Evolutionary conservation across 1,140 invertebrate genomes (phyloP).

Genomic region (Bombyx mandarina): DNA sequence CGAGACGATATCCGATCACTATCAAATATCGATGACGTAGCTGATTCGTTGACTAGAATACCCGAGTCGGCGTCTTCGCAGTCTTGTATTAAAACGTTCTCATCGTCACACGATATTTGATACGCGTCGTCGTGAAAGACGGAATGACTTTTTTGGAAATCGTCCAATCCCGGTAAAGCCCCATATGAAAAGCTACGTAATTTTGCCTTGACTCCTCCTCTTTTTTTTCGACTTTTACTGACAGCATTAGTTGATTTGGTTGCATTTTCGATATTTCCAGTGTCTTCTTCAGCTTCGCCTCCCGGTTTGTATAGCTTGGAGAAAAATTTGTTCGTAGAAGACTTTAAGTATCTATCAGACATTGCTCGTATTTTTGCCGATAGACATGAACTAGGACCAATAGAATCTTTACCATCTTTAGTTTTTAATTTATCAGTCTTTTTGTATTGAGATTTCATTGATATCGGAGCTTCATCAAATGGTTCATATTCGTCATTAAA

Average conservation of each 20-base stretch:
- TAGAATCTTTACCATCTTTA: slow-evolving; percentile 64
- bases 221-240: slow-evolving; percentile 50
- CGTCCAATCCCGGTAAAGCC: slow-evolving; percentile 79
- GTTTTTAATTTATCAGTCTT: slow-evolving; percentile 67
- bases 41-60: slow-evolving; percentile 81
- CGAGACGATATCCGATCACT: slow-evolving; percentile 72
- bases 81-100: slow-evolving; percentile 72
- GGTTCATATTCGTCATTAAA: slow-evolving; percentile 64
- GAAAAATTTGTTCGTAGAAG: slow-evolving; percentile 77
- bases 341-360: slow-evolving; percentile 79
- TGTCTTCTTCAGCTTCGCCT: slow-evolving; percentile 39
- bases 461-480: slow-evolving; percentile 32
- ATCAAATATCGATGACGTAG: slow-evolving; percentile 77
- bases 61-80: slow-evolving; percentile 82
- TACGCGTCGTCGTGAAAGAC: slow-evolving; percentile 72
- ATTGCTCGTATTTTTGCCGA: slow-evolving; percentile 79
- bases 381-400: slow-evolving; percentile 73
- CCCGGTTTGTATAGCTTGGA: slow-evolving; percentile 76
- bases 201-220: slow-evolving; percentile 73
- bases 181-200: slow-evolving; percentile 83
- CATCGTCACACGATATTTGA: slow-evolving; percentile 71
- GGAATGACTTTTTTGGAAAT: slow-evolving; percentile 77
- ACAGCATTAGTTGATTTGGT: slow-evolving; percentile 59
- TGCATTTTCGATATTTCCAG: slow-evolving; percentile 32
- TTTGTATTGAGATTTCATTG: slow-evolving; percentile 39